phyloP scores from a whole-genome alignment of 2,888 invertebrate genomes.

The Xanthia togata region DNA sequence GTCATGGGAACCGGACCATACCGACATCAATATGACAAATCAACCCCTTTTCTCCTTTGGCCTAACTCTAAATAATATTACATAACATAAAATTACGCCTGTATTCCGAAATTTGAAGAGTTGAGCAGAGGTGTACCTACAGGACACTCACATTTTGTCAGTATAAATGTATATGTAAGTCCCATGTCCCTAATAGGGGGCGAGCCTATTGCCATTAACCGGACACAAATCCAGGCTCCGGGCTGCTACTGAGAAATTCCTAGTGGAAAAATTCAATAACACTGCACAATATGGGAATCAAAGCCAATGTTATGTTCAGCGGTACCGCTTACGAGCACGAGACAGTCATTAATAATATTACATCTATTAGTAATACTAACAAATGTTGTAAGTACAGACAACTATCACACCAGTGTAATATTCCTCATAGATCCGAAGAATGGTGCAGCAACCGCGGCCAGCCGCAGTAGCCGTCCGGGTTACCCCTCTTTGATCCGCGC shows the following conservation, averaged over 20 bases:
- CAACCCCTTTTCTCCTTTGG: not conserved
- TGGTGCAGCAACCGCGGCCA: not conserved
- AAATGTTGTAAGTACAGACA: not conserved
- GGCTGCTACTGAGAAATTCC: not conserved
- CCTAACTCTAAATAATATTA: not conserved
- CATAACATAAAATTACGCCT: not conserved
- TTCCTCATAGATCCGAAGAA: slow-evolving; percentile 35
- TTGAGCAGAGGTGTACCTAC: not conserved
- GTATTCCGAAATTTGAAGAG: too few species aligned
- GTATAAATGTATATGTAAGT: too few species aligned
- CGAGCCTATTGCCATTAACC: not conserved
- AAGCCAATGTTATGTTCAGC: not conserved
- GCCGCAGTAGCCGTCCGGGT: not conserved
- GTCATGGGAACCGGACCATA: not conserved
- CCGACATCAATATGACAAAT: not conserved
- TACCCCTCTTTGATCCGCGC: slow-evolving; percentile 8
- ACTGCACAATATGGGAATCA: not conserved
- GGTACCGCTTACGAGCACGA: not conserved
- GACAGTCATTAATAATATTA: too few species aligned
- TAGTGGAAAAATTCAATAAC: not conserved
- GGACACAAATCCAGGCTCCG: not conserved
- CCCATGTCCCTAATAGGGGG: not conserved
- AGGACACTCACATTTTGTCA: not conserved
- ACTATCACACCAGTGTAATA: slow-evolving; percentile 24
- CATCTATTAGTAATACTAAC: not conserved